These are phyloP conservation scores for Taxidea taxus DNA, from an alignment of 2,113 vertebrate species.

Conservation along the genomic window DNA sequence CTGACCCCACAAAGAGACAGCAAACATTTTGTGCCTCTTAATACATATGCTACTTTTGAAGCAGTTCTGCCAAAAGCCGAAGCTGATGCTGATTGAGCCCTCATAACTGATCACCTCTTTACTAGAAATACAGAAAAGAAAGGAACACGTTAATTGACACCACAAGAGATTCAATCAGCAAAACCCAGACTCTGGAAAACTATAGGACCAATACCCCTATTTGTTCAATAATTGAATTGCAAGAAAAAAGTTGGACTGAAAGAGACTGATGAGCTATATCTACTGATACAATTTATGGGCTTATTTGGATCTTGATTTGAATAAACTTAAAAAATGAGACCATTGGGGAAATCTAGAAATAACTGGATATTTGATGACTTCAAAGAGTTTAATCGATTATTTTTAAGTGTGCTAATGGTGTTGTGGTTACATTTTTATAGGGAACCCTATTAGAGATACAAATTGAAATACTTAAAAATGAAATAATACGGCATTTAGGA, in stretches of 20 bases:
- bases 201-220: background rate
- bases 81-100: background rate
- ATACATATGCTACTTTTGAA: background rate
- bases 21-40: background rate
- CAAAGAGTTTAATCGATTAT: background rate
- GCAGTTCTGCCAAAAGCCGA: background rate
- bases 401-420: conserved; percentile 4
- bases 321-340: background rate
- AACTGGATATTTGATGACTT: background rate
- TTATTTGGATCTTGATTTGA: background rate
- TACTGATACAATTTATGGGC: background rate
- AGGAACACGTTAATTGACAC: background rate
- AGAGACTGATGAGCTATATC: background rate
- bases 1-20: background rate
- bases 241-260: background rate
- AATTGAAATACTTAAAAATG: conserved; percentile 22
- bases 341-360: background rate
- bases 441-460: background rate
- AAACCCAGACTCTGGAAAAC: background rate
- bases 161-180: background rate
- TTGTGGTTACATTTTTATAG: background rate
- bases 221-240: background rate
- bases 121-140: background rate
- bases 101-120: background rate
- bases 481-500: background rate